Evolutionary conservation across 2,888 invertebrate genomes (phyloP), one percentile per base, ranked within the genome.

Genomic region (Monopis laevigella): DNA sequence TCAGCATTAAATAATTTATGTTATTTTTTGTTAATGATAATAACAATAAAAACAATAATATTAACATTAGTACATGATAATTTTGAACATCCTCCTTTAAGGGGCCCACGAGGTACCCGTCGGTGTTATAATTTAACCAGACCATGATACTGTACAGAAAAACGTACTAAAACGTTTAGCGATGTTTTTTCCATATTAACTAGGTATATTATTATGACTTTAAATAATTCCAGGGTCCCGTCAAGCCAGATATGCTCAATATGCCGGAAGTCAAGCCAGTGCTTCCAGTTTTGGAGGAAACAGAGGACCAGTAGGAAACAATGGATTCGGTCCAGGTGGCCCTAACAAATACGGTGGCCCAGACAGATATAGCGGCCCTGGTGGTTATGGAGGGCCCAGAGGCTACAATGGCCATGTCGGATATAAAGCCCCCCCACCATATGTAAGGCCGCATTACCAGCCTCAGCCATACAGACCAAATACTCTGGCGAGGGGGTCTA

Each of bases 201-300:
- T n/a, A n/a, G n/a, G n/a, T n/a, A n/a, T n/a, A n/a, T n/a, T n/a
- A n/a, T n/a, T n/a, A n/a, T n/a, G n/a, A n/a, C n/a, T n/a, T n/a
- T n/a, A n/a, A n/a, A n/a, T n/a, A n/a, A n/a, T n/a, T n/a, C n/a
- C 17, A 32, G 32, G 17, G 6, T 16, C 14, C 17, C 6, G 32
- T 17, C 14, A 32, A 3, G 16, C 32, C 10, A 16, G 32, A 32
- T 32, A 3, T 10, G 32, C 32, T n/a, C 32, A 32, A 32, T 32
- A 13, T 8, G 17, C n/a, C 17, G 32, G 32, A 6, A 12, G 12
- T 8, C 36, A 21, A 2, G 36, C 36, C 21, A 19, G 21, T 11
- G 36, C 36, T 16, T 10, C 11, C 21, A 36, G 36, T 36, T 36
- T 36, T 18, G 36, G 21, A 2, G 36, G 11, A 7, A 19, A 36